These are phyloP conservation scores for Cryptotermes secundus DNA, from an alignment of 1,140 invertebrate species.

Conservation along the genomic window DNA sequence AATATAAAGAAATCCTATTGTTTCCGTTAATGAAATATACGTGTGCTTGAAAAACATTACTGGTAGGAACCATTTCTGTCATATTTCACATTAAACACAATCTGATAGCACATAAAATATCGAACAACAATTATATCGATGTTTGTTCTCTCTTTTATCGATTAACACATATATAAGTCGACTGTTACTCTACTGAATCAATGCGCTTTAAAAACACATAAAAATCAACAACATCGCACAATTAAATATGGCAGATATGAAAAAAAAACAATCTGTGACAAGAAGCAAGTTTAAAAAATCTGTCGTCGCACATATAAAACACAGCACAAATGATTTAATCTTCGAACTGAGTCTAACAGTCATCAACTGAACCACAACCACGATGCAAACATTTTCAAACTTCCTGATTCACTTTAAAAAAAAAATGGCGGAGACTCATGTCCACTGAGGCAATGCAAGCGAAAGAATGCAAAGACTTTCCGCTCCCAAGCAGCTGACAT, in stretches of 20 bases:
- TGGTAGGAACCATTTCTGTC: neutral
- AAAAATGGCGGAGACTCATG: too few relatives aligned
- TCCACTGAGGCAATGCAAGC: too few relatives aligned
- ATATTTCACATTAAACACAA: neutral
- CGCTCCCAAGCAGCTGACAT: neutral
- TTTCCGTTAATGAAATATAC: neutral
- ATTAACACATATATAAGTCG: neutral
- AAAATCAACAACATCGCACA: neutral
- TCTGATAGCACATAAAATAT: neutral
- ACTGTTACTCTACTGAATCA: neutral
- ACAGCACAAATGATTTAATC: too few relatives aligned
- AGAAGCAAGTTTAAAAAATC: neutral
- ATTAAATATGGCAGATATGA: neutral
- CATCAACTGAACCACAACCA: too few relatives aligned
- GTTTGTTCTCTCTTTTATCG: neutral
- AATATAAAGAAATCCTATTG: neutral
- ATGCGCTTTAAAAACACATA: neutral
- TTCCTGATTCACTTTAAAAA: too few relatives aligned
- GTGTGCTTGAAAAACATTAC: too few relatives aligned
- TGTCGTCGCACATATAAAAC: too few relatives aligned
- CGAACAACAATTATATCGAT: neutral
- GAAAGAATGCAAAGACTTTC: too few relatives aligned
- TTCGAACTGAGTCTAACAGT: too few relatives aligned
- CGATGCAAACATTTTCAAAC: too few relatives aligned
- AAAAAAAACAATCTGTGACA: neutral